A percentile compares a stretch with the other conserved stretches of the same genome.
These are phyloP conservation scores for Manis crassicaudata DNA, from an alignment of 2,797 vertebrate genomes.

Conservation along the genomic window DNA sequence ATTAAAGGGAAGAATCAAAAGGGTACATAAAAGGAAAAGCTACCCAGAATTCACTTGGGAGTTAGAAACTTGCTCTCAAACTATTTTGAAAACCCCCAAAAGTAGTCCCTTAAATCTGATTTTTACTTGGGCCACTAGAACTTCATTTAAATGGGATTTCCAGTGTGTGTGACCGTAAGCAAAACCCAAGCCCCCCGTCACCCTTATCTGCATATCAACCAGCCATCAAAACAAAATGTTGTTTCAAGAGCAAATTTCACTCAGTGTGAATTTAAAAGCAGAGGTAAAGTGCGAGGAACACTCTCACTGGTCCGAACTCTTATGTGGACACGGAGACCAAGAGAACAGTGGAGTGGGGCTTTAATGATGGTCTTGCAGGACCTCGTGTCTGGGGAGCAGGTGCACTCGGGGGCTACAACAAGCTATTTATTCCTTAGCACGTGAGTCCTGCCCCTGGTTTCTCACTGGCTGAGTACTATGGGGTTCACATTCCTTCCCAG, in stretches of 20 bases:
- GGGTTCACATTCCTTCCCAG: no score
- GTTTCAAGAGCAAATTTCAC: not conserved
- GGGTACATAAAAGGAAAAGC: not conserved
- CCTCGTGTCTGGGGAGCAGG: no score
- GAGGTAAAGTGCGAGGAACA: not conserved
- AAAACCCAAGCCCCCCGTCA: not conserved
- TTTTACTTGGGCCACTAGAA: not conserved
- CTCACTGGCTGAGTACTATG: no score
- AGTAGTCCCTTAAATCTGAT: not conserved
- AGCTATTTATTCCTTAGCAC: no score
- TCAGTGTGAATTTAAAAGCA: not conserved
- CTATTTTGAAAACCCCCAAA: not conserved
- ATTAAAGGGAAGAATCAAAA: not conserved
- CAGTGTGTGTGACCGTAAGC: not conserved
- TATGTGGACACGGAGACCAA: no score
- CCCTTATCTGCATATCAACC: not conserved
- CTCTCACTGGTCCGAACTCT: no score
- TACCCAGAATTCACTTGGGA: not conserved
- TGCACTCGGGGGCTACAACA: no score
- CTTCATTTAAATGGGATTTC: not conserved
- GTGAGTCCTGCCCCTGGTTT: no score
- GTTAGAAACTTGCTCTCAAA: not conserved
- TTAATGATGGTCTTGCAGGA: no score
- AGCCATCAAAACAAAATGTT: not conserved
- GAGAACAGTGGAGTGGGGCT: no score